A percentile compares a stretch with the other conserved stretches of the same genome.
Conservation (phyloP, 2,888 invertebrate genomes). For the Hypomecis atomaria region DNA sequence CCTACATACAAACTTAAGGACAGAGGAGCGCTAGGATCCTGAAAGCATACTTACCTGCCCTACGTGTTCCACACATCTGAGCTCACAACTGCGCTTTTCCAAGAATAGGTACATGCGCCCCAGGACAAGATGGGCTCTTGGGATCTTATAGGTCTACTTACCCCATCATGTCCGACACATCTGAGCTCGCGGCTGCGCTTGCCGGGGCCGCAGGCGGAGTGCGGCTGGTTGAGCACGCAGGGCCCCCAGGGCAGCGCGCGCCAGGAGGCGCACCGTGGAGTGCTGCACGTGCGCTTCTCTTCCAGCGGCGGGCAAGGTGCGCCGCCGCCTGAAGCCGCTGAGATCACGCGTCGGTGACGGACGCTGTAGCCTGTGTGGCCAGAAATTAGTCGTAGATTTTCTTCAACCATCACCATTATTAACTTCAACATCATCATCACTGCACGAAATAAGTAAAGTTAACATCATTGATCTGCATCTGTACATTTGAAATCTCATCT, state of each 20-base stretch:
- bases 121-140: too few species aligned
- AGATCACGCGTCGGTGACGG: conserved; percentile 74
- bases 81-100: too few species aligned
- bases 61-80: too few species aligned
- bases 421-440: too few species aligned
- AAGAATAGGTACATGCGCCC: too few species aligned
- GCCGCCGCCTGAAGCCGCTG: conserved; percentile 81
- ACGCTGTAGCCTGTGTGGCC: conserved; percentile 71
- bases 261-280: conserved; percentile 83
- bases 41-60: too few species aligned
- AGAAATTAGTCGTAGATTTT: neutral
- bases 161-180: conserved; percentile 84
- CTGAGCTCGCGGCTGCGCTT: conserved; percentile 81
- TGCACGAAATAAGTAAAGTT: neutral
- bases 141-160: too few species aligned
- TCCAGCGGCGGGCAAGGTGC: conserved; percentile 80
- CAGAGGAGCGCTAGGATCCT: too few species aligned
- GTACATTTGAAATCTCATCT: too few species aligned
- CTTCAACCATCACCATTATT: too few species aligned
- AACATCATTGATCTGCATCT: too few species aligned
- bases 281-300: conserved; percentile 82
- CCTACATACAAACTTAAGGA: too few species aligned
- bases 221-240: conserved; percentile 73
- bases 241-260: conserved; percentile 81
- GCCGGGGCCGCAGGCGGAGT: conserved; percentile 85